Evolutionary conservation across 1,140 invertebrate genomes (phyloP).

Genomic region (Hyles euphorbiae): DNA sequence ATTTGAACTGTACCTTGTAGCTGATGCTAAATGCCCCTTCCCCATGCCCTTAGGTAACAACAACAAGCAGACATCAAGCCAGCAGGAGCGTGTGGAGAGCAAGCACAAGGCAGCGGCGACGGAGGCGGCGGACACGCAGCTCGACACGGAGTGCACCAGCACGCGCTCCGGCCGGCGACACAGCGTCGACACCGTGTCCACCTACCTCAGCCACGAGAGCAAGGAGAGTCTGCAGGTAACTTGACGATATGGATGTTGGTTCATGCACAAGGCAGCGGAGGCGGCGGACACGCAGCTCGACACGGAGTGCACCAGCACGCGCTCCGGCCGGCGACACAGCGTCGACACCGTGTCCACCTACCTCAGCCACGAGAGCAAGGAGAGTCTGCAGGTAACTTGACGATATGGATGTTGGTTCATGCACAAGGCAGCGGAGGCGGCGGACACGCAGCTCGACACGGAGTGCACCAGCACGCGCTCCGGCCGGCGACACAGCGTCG

Average conservation of each 20-base stretch:
- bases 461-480: conserved; percentile 78
- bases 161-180: conserved; percentile 81
- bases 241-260: too few relatives aligned
- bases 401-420: conserved; percentile 41
- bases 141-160: conserved; percentile 68
- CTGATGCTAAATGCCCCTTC: too few relatives aligned
- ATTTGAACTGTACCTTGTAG: too few relatives aligned
- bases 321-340: conserved; percentile 81
- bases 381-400: conserved; percentile 64
- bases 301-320: conserved; percentile 77
- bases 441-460: conserved; percentile 16
- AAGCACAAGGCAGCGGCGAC: conserved; percentile 79
- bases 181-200: conserved; percentile 90
- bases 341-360: conserved; percentile 92
- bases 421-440: conserved; percentile 76
- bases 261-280: conserved; percentile 79
- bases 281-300: conserved; percentile 16
- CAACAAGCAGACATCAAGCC: conserved; percentile 21
- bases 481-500: conserved; percentile 84
- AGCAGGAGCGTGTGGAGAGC: background rate
- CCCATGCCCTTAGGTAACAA: conserved; percentile 22
- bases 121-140: conserved; percentile 13
- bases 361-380: conserved; percentile 88
- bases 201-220: conserved; percentile 90
- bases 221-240: conserved; percentile 75